A percentile compares a stretch with the other conserved stretches of the same genome.
These are phyloP conservation scores for Myodes glareolus DNA, from an alignment of 2,113 vertebrate genomes.

Conservation along the genomic window DNA sequence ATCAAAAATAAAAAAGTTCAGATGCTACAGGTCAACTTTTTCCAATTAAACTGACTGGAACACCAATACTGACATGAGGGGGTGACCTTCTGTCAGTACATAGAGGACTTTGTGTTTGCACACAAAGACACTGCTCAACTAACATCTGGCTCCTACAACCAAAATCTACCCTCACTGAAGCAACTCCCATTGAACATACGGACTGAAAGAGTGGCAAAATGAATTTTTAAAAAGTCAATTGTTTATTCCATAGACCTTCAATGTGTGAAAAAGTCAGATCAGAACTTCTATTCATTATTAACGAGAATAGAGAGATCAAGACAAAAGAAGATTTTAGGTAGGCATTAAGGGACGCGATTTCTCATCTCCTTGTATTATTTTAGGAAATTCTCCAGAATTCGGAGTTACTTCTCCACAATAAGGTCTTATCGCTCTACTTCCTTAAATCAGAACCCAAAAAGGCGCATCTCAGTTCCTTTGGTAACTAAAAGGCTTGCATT, in stretches of 20 bases:
- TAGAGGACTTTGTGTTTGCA: slow-evolving; percentile 75
- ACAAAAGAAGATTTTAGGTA: slow-evolving; percentile 42
- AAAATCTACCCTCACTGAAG: slow-evolving; percentile 62
- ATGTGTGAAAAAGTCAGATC: slow-evolving; percentile 30
- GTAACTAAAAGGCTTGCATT: neutral
- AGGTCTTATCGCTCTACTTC: slow-evolving; percentile 18
- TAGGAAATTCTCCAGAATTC: slow-evolving; percentile 36
- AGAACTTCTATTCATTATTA: slow-evolving; percentile 58
- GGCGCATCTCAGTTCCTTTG: neutral
- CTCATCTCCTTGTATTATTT: slow-evolving; percentile 18
- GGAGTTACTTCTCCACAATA: neutral
- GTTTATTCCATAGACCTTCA: slow-evolving; percentile 44
- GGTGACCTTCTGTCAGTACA: slow-evolving; percentile 68
- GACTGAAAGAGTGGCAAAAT: slow-evolving; percentile 55
- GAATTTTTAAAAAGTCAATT: slow-evolving; percentile 71
- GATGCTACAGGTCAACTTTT: slow-evolving; percentile 12
- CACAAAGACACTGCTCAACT: slow-evolving; percentile 75
- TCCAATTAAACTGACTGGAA: slow-evolving; percentile 68
- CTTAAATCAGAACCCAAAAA: slow-evolving; percentile 32
- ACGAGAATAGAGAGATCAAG: slow-evolving; percentile 40
- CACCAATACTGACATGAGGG: slow-evolving; percentile 23
- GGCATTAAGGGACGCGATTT: slow-evolving; percentile 23
- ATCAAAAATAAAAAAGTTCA: slow-evolving; percentile 57
- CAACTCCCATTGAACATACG: slow-evolving; percentile 69
- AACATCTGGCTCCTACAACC: slow-evolving; percentile 68